These are phyloP conservation scores for Lycorma delicatula DNA, from an alignment of 1,140 invertebrate species.

Conservation along the genomic window DNA sequence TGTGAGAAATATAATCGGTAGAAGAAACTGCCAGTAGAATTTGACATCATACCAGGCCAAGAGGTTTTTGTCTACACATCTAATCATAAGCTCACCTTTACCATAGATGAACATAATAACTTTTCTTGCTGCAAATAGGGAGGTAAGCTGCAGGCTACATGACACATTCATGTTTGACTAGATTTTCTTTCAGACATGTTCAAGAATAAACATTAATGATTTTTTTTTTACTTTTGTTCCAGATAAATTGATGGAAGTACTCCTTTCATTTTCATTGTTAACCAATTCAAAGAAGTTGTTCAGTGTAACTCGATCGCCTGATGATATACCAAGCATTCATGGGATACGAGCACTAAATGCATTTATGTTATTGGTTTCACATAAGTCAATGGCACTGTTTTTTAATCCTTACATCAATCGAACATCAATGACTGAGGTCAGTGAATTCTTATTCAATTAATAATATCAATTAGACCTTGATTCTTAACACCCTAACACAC, in stretches of 20 bases:
- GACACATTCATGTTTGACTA: too few relatives aligned
- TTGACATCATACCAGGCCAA: too few relatives aligned
- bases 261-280: slow-evolving; percentile 55
- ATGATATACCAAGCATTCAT: slow-evolving; percentile 55
- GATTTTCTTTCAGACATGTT: slow-evolving; percentile 25
- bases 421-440: slow-evolving; percentile 58
- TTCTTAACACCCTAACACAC: neutral
- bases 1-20: too few relatives aligned
- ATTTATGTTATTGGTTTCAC: slow-evolving; percentile 51
- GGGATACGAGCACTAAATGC: slow-evolving; percentile 60
- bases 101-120: too few relatives aligned
- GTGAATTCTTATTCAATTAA: too few relatives aligned
- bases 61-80: too few relatives aligned
- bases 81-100: too few relatives aligned
- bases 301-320: slow-evolving; percentile 42
- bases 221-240: slow-evolving; percentile 18
- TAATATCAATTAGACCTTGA: too few relatives aligned
- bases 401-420: slow-evolving; percentile 61
- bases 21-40: too few relatives aligned
- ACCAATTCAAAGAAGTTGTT: slow-evolving; percentile 48
- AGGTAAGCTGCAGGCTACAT: neutral
- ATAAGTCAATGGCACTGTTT: slow-evolving; percentile 65
- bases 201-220: neutral
- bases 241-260: slow-evolving; percentile 37
- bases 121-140: neutral